Evolutionary conservation across 1,140 invertebrate genomes (phyloP), one percentile per base, ranked within the genome.

Genomic region (Zeugodacus cucurbitae): DNA sequence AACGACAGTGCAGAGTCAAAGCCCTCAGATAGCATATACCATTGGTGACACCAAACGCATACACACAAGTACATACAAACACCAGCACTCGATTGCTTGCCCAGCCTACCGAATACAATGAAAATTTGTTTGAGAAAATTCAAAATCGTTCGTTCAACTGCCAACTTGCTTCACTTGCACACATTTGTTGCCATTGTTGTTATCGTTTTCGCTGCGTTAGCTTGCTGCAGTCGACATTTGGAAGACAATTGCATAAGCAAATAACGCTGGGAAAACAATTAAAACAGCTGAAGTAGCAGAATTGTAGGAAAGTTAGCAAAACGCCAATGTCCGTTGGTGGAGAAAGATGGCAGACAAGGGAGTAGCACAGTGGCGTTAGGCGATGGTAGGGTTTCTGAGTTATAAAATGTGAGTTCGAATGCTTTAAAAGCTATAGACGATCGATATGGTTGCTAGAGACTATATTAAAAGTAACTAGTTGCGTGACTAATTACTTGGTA

Each of bases 201-300:
- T 82, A 4, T 82, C 48, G 74, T 54, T 82, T n/a, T n/a, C n/a
- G n/a, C 44, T 48, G 2, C 14, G 26, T 0, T 74, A 7, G 14
- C 37, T 48, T 26, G 74, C 41, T 48, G 74, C 41, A 82, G 41
- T 8, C 74, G 41, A 48, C 41, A 29, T 82, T 82, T 48, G 74
- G 29, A 82, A 82, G n/a, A 82, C 41, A 82, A 82, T 48, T 82
- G 74, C 74, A 29, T 82, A 26, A 82, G 74, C 41, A 48, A 82
- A 82, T 34, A 82, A 34, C 37, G 20, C 44, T 26, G 41, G 32
- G 17, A 48, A 26, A 82, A 82, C 41, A 82, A 48, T 44, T 48
- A 82, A 82, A 26, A 11, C 41, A 82, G 41, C 74, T 48, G n/a
- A 48, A 48, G 41, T n/a, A 48, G 44, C 37, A 82, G 32, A 74